phyloP scores from a whole-genome alignment of 2,888 invertebrate species.

The Dromius quadrimaculatus region DNA sequence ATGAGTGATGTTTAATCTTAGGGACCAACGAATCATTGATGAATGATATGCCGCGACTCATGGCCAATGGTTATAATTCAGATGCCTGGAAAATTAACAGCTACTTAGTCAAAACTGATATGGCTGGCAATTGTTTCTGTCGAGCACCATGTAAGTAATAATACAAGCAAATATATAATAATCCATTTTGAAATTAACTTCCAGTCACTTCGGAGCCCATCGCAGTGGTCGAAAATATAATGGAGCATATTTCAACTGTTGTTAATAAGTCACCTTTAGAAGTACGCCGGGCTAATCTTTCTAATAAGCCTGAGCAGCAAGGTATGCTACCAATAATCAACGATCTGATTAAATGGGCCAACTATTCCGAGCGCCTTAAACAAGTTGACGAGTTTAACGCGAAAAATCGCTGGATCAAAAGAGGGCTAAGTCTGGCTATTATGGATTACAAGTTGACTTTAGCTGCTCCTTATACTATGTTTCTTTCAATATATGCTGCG shows the following conservation, averaged over 20 bases:
- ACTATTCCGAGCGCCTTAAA: conserved; percentile 70
- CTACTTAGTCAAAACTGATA: conserved; percentile 73
- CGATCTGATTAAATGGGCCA: conserved; percentile 69
- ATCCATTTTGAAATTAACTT: neutral
- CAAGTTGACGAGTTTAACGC: conserved; percentile 74
- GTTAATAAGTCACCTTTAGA: conserved; percentile 71
- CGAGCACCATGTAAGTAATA: conserved; percentile 75
- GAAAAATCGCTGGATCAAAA: conserved; percentile 85
- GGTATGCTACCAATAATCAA: conserved; percentile 72
- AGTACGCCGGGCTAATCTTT: conserved; percentile 72
- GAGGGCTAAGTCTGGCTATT: conserved; percentile 76
- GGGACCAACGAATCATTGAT: conserved; percentile 69
- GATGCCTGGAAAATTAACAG: conserved; percentile 67
- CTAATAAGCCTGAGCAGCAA: conserved; percentile 64
- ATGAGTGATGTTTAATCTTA: too few relatives aligned
- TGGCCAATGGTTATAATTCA: conserved; percentile 74
- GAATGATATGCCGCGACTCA: conserved; percentile 60
- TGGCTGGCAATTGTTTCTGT: conserved; percentile 73
- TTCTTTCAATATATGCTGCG: conserved; percentile 76
- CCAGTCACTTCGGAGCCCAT: conserved; percentile 67
- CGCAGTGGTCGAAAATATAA: conserved; percentile 73
- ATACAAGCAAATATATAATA: neutral
- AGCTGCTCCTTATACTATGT: conserved; percentile 69
- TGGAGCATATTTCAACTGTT: conserved; percentile 75
- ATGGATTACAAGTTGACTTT: conserved; percentile 71